Percentiles rank a stretch among this genome's conserved stretches.
Conservation (phyloP, 2,797 vertebrate genomes). For the Parauchenoglanis punctatus region DNA sequence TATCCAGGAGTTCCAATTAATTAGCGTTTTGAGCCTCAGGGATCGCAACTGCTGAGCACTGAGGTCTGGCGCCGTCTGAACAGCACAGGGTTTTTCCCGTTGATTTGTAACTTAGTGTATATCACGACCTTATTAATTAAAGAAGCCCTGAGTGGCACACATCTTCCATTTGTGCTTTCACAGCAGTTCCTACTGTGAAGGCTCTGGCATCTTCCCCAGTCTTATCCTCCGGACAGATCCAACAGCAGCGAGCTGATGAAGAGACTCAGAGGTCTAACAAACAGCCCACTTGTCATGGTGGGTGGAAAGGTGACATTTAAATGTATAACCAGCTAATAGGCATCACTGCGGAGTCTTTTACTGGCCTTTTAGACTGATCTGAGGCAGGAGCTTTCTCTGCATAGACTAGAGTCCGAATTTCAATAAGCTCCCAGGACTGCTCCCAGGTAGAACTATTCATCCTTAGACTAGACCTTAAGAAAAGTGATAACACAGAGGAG, state of each 20-base stretch:
- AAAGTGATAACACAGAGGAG: slow-evolving; percentile 15
- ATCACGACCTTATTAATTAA: slow-evolving; percentile 52
- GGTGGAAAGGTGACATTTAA: slow-evolving; percentile 12
- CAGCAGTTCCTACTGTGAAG: slow-evolving; percentile 28
- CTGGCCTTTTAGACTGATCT: slow-evolving; percentile 10
- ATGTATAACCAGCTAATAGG: slow-evolving; percentile 13
- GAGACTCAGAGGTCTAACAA: slow-evolving; percentile 1
- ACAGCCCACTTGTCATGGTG: background rate
- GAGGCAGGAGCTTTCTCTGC: background rate
- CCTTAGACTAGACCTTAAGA: slow-evolving; percentile 11
- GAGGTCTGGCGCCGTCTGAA: slow-evolving; percentile 41
- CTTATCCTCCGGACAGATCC: slow-evolving; percentile 27
- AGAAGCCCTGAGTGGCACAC: slow-evolving; percentile 40
- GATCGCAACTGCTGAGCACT: slow-evolving; percentile 57
- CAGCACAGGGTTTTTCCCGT: slow-evolving; percentile 34
- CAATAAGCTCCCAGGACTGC: background rate
- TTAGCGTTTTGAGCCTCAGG: slow-evolving; percentile 47
- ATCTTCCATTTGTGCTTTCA: slow-evolving; percentile 44
- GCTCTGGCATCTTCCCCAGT: slow-evolving; percentile 35
- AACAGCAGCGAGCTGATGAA: slow-evolving; percentile 5
- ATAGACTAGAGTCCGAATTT: background rate
- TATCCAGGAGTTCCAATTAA: slow-evolving; percentile 55
- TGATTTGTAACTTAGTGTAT: slow-evolving; percentile 30
- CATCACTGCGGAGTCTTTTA: slow-evolving; percentile 10
- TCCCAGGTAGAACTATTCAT: background rate